Base-by-base conservation (phyloP, 2,113 vertebrate species). In the Pygoscelis adeliae region DNA sequence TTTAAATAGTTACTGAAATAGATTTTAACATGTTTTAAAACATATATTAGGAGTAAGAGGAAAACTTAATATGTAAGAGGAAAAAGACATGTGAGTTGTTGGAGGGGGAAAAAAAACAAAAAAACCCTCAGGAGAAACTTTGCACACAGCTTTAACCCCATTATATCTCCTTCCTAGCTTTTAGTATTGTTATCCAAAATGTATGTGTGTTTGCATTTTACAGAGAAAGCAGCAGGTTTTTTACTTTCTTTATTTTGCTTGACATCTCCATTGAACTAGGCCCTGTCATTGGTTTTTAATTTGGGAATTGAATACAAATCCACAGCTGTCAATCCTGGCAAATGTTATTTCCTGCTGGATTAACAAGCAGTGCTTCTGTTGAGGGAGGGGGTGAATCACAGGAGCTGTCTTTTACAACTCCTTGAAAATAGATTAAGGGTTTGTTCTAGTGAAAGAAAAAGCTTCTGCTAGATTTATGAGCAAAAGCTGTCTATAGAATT, bases 291-390 rank as follows among this genome's bases (percentile, higher is more conserved):
- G 96, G 90, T 89, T 98, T 97, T 93, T 95, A 95, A 96, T 97
- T 97, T 97, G 95, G 79, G 95, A 97, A 97, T 91, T 96, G 97
- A 98, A 98, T 98, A 96, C 96, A 97, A 96, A 98, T 97, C 93
- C 97, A 95, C 98, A 98, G 98, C 98, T 98, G 98, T 97, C 97
- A 98, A 97, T 97, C 97, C 96, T 98, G 97, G 96, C 98, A 98
- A 98, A 98, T 98, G 98, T 92, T 97, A 90, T 97, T 98, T 98
- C 98, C 98, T 98, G 98, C 90, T 96, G 97, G 96, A 98, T 97
- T 98, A 97, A 91, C 83, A 83, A 87, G 93, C 91, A 95, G 63
- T 93, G 82, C 94, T 97, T 96, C 96, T 96, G 96, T 91, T 93
- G 90, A 93, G 65, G 91, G 91, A 86, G 95, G 95, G 85, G 77